phyloP scores from a whole-genome alignment of 2,888 invertebrate species.

The Limulus polyphemus region DNA sequence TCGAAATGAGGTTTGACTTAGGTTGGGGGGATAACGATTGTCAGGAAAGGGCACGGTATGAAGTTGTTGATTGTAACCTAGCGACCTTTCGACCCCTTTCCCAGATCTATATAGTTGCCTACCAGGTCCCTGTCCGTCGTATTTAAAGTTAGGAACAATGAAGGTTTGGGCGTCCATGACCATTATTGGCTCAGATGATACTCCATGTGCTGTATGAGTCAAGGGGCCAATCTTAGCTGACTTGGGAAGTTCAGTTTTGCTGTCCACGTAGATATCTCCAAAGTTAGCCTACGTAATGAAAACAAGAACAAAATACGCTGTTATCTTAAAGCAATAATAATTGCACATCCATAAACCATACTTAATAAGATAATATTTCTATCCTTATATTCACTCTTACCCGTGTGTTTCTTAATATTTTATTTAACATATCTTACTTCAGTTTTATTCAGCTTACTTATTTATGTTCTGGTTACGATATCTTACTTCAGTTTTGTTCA shows the following conservation, averaged over 20 bases:
- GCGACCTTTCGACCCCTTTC: background rate
- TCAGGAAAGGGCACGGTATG: no score
- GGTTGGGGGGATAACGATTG: no score
- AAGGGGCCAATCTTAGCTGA: conserved; percentile 71
- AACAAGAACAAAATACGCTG: background rate
- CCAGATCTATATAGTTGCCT: background rate
- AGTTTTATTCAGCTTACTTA: background rate
- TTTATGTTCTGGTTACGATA: no score
- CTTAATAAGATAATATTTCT: background rate
- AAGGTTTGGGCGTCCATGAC: conserved; percentile 82
- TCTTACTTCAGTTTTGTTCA: background rate
- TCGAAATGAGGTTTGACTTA: no score
- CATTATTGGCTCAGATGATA: conserved; percentile 79
- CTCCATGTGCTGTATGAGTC: conserved; percentile 70
- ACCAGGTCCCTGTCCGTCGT: conserved; percentile 76
- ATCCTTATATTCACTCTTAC: background rate
- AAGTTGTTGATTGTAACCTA: no score
- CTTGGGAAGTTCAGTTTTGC: conserved; percentile 61
- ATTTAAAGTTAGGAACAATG: conserved; percentile 80
- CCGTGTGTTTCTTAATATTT: no score
- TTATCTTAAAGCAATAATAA: background rate
- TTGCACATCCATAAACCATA: background rate
- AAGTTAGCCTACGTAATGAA: conserved; percentile 62
- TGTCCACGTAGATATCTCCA: conserved; percentile 68
- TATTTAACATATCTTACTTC: background rate